Evolutionary conservation across 2,797 vertebrate species (phyloP).

Genomic region (Ficedula albicollis): DNA sequence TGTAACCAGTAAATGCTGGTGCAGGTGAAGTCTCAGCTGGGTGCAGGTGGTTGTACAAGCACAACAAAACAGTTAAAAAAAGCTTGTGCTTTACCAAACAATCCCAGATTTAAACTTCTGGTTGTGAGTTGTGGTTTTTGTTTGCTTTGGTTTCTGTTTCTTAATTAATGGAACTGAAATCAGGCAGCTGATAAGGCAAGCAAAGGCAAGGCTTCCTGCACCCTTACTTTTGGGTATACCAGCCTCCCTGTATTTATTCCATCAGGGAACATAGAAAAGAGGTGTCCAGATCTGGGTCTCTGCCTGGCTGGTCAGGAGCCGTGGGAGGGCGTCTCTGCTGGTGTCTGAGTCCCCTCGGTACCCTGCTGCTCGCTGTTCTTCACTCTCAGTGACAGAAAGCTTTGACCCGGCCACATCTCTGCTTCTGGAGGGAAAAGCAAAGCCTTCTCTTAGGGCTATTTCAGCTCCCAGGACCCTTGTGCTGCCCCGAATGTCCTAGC

Average conservation of each 20-base stretch:
- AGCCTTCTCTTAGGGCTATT: neutral
- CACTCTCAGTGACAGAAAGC: neutral
- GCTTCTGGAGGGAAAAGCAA: neutral
- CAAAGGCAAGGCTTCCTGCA: neutral
- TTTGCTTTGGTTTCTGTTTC: neutral
- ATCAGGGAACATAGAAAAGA: neutral
- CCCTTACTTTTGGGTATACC: accelerated
- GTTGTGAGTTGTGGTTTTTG: neutral
- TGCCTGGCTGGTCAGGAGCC: neutral
- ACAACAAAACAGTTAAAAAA: neutral
- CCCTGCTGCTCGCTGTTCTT: neutral
- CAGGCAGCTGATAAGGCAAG: neutral
- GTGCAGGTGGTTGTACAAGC: neutral
- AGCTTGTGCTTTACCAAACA: neutral
- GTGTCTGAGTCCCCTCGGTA: accelerated
- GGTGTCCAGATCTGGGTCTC: neutral
- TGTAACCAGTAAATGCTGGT: too few relatives aligned
- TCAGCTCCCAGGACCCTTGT: conserved; percentile 2
- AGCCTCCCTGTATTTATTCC: neutral
- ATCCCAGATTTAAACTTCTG: neutral
- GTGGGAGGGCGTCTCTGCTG: neutral
- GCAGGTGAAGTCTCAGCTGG: neutral
- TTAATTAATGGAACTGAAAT: neutral
- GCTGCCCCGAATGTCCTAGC: neutral
- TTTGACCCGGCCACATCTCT: neutral